Base-by-base conservation (phyloP, 1,140 invertebrate genomes). In the Drosophila cardini region DNA sequence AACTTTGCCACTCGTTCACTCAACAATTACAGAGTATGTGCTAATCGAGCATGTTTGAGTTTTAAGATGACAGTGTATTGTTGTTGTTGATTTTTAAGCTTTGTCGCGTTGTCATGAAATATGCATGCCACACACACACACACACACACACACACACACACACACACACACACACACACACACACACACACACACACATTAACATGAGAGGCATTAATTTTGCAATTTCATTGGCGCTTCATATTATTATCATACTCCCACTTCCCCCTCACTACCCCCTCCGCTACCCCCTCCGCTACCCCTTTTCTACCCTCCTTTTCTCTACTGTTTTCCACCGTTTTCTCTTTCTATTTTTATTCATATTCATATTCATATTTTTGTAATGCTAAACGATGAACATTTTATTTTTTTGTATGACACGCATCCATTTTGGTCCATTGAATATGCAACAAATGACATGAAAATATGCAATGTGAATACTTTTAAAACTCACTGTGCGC, bases 171-270 rank as follows among this genome's bases (percentile, higher is more conserved):
- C n/a, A n/a, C n/a, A n/a, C n/a, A n/a, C n/a, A n/a, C n/a, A n/a
- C n/a, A n/a, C n/a, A n/a, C n/a, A n/a, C n/a, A n/a, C n/a, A n/a
- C n/a, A n/a, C n/a, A 26, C 21, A 73, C 69, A 82, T 87, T 87
- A 72, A 87, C 78, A 79, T 74, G 53, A 69, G 48, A 38, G 70
- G 52, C 83, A 87, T 87, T 87, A 86, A 87, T 79, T 83, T 83
- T 74, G 64, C 83, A 72, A 79, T 86, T 86, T 86, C 50, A 72
- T 70, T 65, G 63, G 38, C 50, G 63, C 56, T 72, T 75, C 57
- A 60, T 85, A 60, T 69, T 77, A 74, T 81, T 80, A 85, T 74
- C 42, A 57, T 63, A 40, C 11, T 16, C 72, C 72, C 64, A 32
- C 34, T 61, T 60, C 16, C 9, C 21, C 21, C 2, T 26, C n/a